Evolutionary conservation across 2,797 vertebrate species (phyloP).

Genomic region (Cephalopachus bancanus): DNA sequence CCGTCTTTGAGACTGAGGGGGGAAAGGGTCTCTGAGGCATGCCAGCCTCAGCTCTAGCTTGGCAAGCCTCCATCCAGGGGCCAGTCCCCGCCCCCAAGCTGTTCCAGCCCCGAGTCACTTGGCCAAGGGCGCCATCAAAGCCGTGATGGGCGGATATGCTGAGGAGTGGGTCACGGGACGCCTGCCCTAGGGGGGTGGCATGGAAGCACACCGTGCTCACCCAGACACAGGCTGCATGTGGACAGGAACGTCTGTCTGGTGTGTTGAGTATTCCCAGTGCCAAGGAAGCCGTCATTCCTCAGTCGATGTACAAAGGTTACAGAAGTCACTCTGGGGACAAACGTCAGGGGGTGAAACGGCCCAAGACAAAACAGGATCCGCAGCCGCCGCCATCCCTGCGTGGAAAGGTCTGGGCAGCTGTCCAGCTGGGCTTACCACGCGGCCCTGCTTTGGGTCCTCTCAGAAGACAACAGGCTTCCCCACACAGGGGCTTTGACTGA

Average conservation of each 20-base stretch:
- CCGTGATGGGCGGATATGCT: not conserved
- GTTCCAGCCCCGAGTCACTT: too few species aligned
- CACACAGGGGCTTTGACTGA: too few species aligned
- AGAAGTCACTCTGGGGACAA: not conserved
- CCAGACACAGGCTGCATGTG: accelerated
- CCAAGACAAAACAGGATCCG: not conserved
- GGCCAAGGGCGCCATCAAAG: not conserved
- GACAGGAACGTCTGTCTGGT: not conserved
- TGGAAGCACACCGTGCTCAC: accelerated
- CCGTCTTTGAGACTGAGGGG: not conserved
- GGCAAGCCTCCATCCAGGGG: too few species aligned
- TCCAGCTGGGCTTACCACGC: accelerated
- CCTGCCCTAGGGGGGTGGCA: accelerated
- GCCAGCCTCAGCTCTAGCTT: not conserved
- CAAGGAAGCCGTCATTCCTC: not conserved
- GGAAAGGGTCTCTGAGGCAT: not conserved
- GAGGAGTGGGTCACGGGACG: not conserved
- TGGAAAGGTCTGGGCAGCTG: accelerated
- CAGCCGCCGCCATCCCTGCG: accelerated
- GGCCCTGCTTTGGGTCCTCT: not conserved
- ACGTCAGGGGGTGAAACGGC: accelerated
- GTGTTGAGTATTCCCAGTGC: accelerated
- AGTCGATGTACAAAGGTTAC: too few species aligned
- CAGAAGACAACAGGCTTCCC: too few species aligned
- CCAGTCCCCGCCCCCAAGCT: not conserved